These are phyloP conservation scores for Sialia sialis DNA, from an alignment of 2,113 vertebrate species.

Conservation along the genomic window DNA sequence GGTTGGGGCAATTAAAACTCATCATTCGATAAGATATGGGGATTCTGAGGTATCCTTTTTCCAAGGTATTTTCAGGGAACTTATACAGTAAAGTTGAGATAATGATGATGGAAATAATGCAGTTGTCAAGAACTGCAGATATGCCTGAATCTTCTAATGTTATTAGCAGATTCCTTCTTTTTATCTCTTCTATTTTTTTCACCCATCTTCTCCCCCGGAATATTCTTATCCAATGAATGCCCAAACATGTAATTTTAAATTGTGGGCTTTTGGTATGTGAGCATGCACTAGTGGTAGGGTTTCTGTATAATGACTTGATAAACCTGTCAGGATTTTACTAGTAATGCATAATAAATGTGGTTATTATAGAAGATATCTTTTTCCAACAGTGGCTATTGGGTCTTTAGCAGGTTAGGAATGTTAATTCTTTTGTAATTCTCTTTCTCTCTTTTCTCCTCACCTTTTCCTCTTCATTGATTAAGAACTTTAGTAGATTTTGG, in stretches of 20 bases:
- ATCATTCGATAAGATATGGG: background rate
- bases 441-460: constrained; percentile 16
- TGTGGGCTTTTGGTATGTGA: constrained; percentile 48
- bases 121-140: constrained; percentile 8
- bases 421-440: constrained; percentile 54
- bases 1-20: background rate
- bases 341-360: constrained; percentile 59
- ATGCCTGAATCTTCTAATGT: background rate
- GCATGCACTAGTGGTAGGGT: constrained; percentile 28
- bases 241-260: constrained; percentile 55
- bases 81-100: background rate
- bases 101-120: constrained; percentile 12
- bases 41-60: background rate
- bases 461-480: constrained; percentile 10
- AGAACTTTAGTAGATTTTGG: background rate
- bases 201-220: background rate
- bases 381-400: constrained; percentile 29
- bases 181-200: background rate
- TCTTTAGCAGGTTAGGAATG: constrained; percentile 59
- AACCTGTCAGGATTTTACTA: constrained; percentile 57
- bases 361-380: constrained; percentile 54
- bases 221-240: constrained; percentile 38
- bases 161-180: constrained; percentile 38
- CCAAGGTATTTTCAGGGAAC: constrained; percentile 5
- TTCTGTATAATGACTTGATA: constrained; percentile 58